A percentile compares a stretch with the other conserved stretches of the same genome.
Evolutionary conservation across 2,888 invertebrate genomes (phyloP).

Genomic region (Marasmarcha lunaedactyla): DNA sequence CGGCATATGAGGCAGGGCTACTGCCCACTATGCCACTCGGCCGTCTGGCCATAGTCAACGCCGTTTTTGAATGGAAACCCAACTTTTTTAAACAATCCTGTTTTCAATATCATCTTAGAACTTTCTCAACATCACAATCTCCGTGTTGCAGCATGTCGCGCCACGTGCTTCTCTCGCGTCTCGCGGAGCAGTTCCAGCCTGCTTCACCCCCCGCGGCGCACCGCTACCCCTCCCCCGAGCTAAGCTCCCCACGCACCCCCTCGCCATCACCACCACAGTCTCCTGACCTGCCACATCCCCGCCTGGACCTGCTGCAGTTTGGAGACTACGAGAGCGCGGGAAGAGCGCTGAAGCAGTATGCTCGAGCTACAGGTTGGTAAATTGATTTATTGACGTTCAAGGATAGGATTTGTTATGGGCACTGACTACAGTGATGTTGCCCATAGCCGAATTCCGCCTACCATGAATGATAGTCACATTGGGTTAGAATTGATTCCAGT

Average conservation of each 20-base stretch:
- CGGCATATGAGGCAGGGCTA: too few species aligned
- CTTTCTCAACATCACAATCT: too few species aligned
- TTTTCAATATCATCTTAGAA: too few species aligned
- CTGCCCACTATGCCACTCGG: too few species aligned
- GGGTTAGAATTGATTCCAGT: too few species aligned
- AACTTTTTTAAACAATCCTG: too few species aligned
- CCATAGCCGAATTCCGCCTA: too few species aligned
- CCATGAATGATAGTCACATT: too few species aligned
- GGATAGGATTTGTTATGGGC: neutral
- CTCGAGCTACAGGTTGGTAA: conserved; percentile 53
- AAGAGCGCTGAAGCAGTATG: conserved; percentile 60
- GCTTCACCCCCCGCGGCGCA: conserved; percentile 44
- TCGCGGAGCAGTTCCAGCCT: conserved; percentile 59
- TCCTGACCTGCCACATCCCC: conserved; percentile 39
- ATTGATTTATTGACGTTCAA: too few species aligned
- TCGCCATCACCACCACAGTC: conserved; percentile 47
- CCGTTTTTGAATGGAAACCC: too few species aligned
- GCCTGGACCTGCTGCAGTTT: conserved; percentile 46
- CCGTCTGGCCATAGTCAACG: too few species aligned
- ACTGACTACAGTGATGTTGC: neutral
- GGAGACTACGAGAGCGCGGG: conserved; percentile 59
- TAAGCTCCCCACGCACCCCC: conserved; percentile 37
- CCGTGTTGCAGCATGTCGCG: conserved; percentile 45
- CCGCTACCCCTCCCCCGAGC: conserved; percentile 50
- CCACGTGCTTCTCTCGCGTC: conserved; percentile 53